Conservation (phyloP, 2,113 vertebrate species). For the Cyphomyrus plagiostoma region DNA sequence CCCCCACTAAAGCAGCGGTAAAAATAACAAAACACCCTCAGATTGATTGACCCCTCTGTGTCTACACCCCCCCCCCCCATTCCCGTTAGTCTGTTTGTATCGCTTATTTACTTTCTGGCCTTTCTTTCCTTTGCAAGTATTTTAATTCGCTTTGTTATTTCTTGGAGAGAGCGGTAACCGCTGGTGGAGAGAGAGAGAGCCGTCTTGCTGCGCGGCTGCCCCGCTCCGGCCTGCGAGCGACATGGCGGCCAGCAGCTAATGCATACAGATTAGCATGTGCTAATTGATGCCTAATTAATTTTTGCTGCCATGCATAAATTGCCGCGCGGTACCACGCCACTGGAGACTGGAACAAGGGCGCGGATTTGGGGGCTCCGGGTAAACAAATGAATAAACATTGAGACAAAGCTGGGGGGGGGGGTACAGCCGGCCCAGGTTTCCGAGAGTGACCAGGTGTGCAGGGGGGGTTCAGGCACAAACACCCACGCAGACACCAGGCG, state of each 20-base stretch:
- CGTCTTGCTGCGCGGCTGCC: conserved; percentile 48
- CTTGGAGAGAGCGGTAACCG: conserved; percentile 41
- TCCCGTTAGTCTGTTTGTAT: conserved; percentile 27
- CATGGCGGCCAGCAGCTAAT: conserved; percentile 50
- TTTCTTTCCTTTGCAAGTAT: conserved; percentile 48
- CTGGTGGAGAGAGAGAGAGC: background rate
- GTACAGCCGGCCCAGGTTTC: conserved; percentile 36
- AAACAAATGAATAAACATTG: conserved; percentile 74
- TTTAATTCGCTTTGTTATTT: conserved; percentile 36
- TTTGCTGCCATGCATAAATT: conserved; percentile 69
- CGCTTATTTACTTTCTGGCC: conserved; percentile 58
- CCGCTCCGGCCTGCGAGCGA: conserved; percentile 64
- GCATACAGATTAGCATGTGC: conserved; percentile 68
- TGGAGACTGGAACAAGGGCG: conserved; percentile 54
- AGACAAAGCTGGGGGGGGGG: conserved; percentile 43
- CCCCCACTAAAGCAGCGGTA: conserved; percentile 50
- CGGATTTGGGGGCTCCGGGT: conserved; percentile 54
- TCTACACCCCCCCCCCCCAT: background rate
- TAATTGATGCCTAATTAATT: conserved; percentile 77
- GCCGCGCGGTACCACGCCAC: conserved; percentile 48
- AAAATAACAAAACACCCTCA: conserved; percentile 35
- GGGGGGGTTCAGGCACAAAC: conserved; percentile 33
- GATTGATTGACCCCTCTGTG: conserved; percentile 44
- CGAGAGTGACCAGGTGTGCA: conserved; percentile 56
- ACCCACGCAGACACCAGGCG: background rate